phyloP scores from a whole-genome alignment of 2,797 vertebrate species.

The Mionectes olivaceus region DNA sequence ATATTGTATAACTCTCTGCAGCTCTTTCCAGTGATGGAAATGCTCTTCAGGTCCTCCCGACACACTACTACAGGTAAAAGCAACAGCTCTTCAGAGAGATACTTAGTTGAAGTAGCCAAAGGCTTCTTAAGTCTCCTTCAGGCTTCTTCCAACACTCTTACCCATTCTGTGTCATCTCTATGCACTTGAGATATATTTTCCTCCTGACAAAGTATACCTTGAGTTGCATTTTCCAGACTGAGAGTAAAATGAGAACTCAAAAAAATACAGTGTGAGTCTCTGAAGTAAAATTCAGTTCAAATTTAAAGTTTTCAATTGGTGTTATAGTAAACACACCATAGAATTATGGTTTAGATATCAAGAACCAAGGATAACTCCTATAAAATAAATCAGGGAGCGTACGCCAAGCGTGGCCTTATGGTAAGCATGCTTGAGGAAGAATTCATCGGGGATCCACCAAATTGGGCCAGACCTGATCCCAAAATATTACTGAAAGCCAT shows the following conservation, averaged over 20 bases:
- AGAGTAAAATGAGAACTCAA: not conserved
- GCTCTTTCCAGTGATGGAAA: slow-evolving; percentile 51
- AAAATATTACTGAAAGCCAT: not conserved
- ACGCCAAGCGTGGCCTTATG: not conserved
- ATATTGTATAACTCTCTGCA: slow-evolving; percentile 48
- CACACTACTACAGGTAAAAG: slow-evolving; percentile 26
- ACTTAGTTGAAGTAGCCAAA: slow-evolving; percentile 1
- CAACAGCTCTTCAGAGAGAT: slow-evolving; percentile 14
- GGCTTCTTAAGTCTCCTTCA: slow-evolving; percentile 8
- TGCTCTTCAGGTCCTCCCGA: slow-evolving; percentile 48
- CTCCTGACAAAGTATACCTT: not conserved
- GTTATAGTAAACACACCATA: not conserved
- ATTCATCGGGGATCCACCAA: not conserved
- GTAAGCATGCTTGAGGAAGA: not conserved
- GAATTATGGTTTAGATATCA: not conserved
- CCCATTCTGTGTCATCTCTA: not conserved
- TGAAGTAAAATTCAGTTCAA: not conserved
- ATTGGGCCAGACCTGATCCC: not conserved
- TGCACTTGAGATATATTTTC: not conserved
- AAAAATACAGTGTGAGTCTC: not conserved
- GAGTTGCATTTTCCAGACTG: not conserved
- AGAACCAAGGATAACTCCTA: not conserved
- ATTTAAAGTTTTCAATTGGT: not conserved
- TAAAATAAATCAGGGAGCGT: not conserved
- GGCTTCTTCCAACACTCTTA: not conserved